phyloP scores from a whole-genome alignment of 2,888 invertebrate species.

The Acrobeloides nanus region DNA sequence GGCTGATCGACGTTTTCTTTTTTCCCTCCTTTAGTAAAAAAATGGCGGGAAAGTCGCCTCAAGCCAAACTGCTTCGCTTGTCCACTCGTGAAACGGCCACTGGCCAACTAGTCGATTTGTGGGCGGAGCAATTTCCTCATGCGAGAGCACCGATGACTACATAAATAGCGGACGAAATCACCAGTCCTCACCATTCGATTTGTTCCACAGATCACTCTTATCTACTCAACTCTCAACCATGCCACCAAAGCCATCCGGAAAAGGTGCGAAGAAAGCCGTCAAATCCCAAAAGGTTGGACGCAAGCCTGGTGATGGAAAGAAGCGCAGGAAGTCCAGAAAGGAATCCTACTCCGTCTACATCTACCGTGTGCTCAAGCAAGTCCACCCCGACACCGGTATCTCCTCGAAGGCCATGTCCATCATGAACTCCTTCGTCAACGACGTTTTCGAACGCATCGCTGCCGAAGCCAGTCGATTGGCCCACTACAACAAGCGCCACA shows the following conservation, averaged over 20 bases:
- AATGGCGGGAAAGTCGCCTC: too few species aligned
- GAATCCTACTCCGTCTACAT: slow-evolving; percentile 57
- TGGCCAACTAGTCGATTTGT: too few species aligned
- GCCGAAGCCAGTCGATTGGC: slow-evolving; percentile 60
- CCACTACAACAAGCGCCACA: slow-evolving; percentile 64
- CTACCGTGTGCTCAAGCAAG: slow-evolving; percentile 63
- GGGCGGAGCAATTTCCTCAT: too few species aligned
- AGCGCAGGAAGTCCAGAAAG: slow-evolving; percentile 39
- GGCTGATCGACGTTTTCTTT: too few species aligned
- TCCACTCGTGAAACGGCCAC: too few species aligned
- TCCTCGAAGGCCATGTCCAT: slow-evolving; percentile 67
- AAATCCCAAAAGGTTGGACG: slow-evolving; percentile 39
- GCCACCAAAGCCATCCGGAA: slow-evolving; percentile 46
- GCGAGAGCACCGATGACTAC: too few species aligned
- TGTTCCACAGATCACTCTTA: too few species aligned
- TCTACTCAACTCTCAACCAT: too few species aligned
- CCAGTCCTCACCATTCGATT: too few species aligned
- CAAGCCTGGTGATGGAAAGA: slow-evolving; percentile 43
- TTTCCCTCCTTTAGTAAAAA: too few species aligned
- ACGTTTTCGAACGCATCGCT: slow-evolving; percentile 69
- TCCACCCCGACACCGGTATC: slow-evolving; percentile 65
- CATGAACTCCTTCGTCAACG: slow-evolving; percentile 70
- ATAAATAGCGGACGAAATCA: too few species aligned
- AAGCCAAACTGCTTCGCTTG: too few species aligned
- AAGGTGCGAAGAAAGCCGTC: slow-evolving; percentile 51